These are phyloP conservation scores for Styela clava DNA, from an alignment of 23 tunicate species.

Conservation along the genomic window DNA sequence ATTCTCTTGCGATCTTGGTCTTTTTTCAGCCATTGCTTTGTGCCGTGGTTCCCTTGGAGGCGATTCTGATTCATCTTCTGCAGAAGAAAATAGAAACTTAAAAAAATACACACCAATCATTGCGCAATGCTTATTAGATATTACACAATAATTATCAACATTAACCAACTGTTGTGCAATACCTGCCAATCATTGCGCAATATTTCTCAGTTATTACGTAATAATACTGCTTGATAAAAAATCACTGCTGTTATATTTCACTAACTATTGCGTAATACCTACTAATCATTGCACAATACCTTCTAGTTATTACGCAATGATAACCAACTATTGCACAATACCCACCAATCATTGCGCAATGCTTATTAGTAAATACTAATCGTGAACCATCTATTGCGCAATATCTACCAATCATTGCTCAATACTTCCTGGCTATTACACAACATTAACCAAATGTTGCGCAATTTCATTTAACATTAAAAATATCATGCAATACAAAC, in stretches of 20 bases:
- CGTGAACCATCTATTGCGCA: background rate
- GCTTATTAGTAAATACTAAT: no score
- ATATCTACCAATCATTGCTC: background rate
- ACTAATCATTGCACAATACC: background rate
- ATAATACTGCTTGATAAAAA: no score
- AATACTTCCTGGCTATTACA: background rate
- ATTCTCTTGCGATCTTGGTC: background rate
- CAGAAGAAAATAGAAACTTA: background rate
- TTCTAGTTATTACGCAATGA: background rate
- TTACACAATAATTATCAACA: background rate
- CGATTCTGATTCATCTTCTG: conserved; percentile 7
- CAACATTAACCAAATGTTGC: background rate
- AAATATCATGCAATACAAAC: no score
- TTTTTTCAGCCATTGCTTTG: background rate
- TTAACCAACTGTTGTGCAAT: background rate
- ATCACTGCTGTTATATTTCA: no score
- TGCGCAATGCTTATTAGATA: background rate
- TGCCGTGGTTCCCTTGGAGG: background rate
- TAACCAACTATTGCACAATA: background rate
- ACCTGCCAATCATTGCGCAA: background rate
- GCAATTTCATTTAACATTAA: no score
- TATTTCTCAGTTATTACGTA: background rate
- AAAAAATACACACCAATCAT: background rate
- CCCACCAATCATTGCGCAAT: background rate
- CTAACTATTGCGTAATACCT: background rate